Evolutionary conservation across 2,888 invertebrate genomes (phyloP).

Genomic region (Tuta absoluta): DNA sequence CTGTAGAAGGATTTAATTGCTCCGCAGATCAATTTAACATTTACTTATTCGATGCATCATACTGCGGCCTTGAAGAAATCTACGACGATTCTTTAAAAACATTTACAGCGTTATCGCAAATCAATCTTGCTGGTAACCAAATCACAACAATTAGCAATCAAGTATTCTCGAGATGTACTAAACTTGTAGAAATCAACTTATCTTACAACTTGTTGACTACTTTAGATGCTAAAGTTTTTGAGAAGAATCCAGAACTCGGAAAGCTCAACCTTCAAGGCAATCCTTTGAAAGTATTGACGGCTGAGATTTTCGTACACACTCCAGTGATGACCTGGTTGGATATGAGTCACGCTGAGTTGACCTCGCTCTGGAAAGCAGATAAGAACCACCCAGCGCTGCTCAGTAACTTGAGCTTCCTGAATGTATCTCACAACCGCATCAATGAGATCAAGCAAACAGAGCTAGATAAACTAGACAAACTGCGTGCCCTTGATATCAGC

Average conservation of each 20-base stretch:
- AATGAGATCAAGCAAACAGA: constrained; percentile 80
- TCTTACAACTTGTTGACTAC: constrained; percentile 85
- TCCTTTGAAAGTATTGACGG: constrained; percentile 84
- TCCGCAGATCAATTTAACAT: constrained; percentile 82
- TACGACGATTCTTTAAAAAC: constrained; percentile 84
- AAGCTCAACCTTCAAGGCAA: constrained; percentile 87
- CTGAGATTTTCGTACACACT: constrained; percentile 84
- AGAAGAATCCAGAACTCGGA: constrained; percentile 83
- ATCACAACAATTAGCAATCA: constrained; percentile 79
- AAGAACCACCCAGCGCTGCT: constrained; percentile 71
- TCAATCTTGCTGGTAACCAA: constrained; percentile 86
- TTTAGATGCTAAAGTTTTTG: constrained; percentile 83
- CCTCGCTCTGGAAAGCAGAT: constrained; percentile 83
- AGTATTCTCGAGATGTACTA: constrained; percentile 78
- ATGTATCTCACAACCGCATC: constrained; percentile 83
- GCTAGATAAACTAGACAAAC: constrained; percentile 79
- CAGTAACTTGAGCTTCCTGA: constrained; percentile 79
- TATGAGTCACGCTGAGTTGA: constrained; percentile 85
- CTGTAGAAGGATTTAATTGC: constrained; percentile 84
- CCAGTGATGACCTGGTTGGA: constrained; percentile 84
- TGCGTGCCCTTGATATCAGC: constrained; percentile 82
- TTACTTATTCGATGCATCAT: constrained; percentile 86
- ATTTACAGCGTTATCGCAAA: constrained; percentile 85
- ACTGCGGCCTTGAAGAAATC: constrained; percentile 85
- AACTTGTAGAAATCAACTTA: constrained; percentile 86